Percentiles rank a stretch among this genome's conserved stretches.
Evolutionary conservation across 2,888 invertebrate genomes (phyloP).

Genomic region (Willowsia nigromaculata): DNA sequence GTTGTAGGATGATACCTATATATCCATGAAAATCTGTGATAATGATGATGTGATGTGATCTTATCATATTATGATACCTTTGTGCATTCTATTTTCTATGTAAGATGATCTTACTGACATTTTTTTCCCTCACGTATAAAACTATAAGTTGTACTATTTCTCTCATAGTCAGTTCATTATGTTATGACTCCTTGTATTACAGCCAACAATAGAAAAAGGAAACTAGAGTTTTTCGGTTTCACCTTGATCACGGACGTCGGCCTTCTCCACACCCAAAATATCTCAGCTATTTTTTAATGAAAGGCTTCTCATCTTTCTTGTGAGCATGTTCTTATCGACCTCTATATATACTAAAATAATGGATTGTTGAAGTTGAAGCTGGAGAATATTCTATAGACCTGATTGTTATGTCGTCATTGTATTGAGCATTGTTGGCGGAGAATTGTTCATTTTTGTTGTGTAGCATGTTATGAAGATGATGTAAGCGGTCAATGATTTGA

Average conservation of each 20-base stretch:
- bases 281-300: slow-evolving; percentile 26
- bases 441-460: no score
- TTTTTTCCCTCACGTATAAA: not conserved
- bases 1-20: slow-evolving; percentile 20
- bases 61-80: slow-evolving; percentile 29
- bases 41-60: slow-evolving; percentile 48
- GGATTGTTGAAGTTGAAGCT: not conserved
- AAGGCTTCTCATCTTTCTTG: not conserved
- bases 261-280: slow-evolving; percentile 54
- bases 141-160: not conserved
- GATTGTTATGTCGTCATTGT: no score
- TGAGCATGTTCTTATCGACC: slow-evolving; percentile 10
- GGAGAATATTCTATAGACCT: not conserved
- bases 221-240: slow-evolving; percentile 43
- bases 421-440: no score
- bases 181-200: not conserved
- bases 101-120: no score
- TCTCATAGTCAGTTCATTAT: no score
- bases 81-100: not conserved
- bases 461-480: not conserved
- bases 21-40: slow-evolving; percentile 62
- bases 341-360: not conserved
- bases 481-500: not conserved
- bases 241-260: slow-evolving; percentile 67
- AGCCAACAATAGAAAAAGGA: slow-evolving; percentile 1